Conservation (phyloP, 1,140 invertebrate species). For the Heliothis subflexa region DNA sequence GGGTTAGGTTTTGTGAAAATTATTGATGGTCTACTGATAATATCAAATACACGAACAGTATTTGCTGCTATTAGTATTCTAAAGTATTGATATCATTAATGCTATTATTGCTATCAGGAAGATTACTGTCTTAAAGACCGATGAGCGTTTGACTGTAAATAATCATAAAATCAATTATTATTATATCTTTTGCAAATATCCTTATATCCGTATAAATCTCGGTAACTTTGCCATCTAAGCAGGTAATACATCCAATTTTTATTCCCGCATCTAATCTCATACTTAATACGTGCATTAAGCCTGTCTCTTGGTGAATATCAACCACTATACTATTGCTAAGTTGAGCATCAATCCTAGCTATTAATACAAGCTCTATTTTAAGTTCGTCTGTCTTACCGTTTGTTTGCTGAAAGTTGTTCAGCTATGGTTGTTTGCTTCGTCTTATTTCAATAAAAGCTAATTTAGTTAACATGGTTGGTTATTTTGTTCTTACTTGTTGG, state of each 20-base stretch:
- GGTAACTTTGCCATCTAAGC: neutral
- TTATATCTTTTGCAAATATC: too few species aligned
- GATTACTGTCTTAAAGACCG: too few species aligned
- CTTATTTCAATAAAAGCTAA: too few species aligned
- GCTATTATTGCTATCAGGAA: too few species aligned
- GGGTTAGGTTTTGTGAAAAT: neutral
- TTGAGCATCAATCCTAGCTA: slow-evolving; percentile 9
- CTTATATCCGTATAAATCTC: neutral
- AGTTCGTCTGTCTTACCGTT: neutral
- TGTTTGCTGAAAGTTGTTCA: neutral
- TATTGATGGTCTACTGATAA: neutral
- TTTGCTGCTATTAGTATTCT: too few species aligned
- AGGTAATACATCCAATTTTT: neutral
- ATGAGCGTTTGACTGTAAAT: too few species aligned
- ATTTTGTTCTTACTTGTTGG: too few species aligned
- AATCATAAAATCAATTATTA: too few species aligned
- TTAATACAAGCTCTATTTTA: neutral
- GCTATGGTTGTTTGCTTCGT: too few species aligned
- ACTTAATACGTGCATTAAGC: slow-evolving; percentile 10
- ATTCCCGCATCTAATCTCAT: slow-evolving; percentile 13
- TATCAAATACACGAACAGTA: too few species aligned
- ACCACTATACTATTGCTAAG: slow-evolving; percentile 5
- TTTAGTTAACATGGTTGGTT: too few species aligned
- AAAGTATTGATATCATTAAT: too few species aligned
- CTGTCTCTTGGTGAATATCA: slow-evolving; percentile 1